phyloP scores from a whole-genome alignment of 64 coral and sea anemone species.

The Montipora capricornis region DNA sequence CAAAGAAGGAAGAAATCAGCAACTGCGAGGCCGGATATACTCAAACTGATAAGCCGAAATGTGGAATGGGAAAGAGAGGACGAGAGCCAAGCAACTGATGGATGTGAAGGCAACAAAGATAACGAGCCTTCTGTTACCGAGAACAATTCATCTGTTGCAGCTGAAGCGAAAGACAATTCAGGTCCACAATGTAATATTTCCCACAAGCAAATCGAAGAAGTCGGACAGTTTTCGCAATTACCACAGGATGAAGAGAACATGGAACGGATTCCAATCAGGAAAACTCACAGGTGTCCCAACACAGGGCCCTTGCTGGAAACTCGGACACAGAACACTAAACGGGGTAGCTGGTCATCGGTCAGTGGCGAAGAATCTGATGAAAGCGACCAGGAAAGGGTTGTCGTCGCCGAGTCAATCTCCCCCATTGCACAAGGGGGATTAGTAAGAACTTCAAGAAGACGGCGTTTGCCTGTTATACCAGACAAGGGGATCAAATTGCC shows the following conservation, averaged over 20 bases:
- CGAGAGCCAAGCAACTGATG: background rate
- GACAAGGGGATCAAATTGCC: slow-evolving; percentile 16
- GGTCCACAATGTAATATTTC: background rate
- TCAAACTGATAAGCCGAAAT: background rate
- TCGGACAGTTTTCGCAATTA: background rate
- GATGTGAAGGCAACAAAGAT: background rate
- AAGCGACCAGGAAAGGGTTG: slow-evolving; percentile 14
- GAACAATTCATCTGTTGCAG: background rate
- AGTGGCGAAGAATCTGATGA: slow-evolving; percentile 19
- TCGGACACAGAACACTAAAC: background rate
- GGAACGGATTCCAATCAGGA: slow-evolving; percentile 13
- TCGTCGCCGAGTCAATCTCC: background rate
- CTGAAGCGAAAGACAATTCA: background rate
- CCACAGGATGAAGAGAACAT: background rate
- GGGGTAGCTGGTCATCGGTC: background rate
- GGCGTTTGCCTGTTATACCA: slow-evolving; percentile 2
- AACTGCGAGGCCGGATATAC: slow-evolving; percentile 29
- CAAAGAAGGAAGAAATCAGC: slow-evolving; percentile 33
- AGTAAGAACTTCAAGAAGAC: background rate
- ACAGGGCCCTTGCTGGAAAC: background rate
- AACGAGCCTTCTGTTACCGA: background rate
- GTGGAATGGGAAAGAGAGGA: background rate
- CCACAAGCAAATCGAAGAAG: background rate
- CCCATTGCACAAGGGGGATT: background rate
- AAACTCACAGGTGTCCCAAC: slow-evolving; percentile 7